Evolutionary conservation across 2,113 vertebrate species (phyloP), one percentile per base, ranked within the genome.

Genomic region (Podarcis muralis): DNA sequence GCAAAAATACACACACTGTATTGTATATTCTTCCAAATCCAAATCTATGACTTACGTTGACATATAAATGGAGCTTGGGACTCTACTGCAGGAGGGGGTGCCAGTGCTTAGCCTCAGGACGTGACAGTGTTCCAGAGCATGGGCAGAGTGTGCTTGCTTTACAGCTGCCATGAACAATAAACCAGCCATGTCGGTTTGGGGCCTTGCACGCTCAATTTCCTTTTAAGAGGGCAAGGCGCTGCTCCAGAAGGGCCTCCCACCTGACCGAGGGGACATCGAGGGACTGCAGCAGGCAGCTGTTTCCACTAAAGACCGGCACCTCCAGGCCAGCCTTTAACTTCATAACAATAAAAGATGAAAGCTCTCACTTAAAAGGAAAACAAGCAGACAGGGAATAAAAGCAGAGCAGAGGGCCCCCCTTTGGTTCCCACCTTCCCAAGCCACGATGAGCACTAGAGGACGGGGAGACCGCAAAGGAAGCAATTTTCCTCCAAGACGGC

Each of bases 281-380:
- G 4, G 40, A 27, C 3, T 9, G 76, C 40, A 8, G 15, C 90
- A 48, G 48, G 84, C 97, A 97, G 96, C 97, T 97, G 97, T 94
- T 97, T 97, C 95, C 95, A 94, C 95, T 96, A 93, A 95, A 95
- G 93, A 93, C 4, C 95, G 93, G 96, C 97, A 97, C 96, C 96
- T 97, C 95, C 85, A 93, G 96, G 95, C 95, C 95, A 93, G 94
- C 89, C 94, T 96, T 96, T 77, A 96, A 93, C 96, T 96, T 91
- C 87, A 0, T 86, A 95, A 96, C 96, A 96, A 96, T 95, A 95
- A 97, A 96, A 96, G 95, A 96, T 92, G 94, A 97, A 97, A 97
- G 96, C 95, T 94, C 92, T 96, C 88, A 90, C 94, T 97, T 95
- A 95, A 95, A 97, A 95, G 94, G 92, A 97, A 97, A 97, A 97